Base-by-base conservation (phyloP, 2,113 vertebrate species). In the Pleuronectes platessa region DNA sequence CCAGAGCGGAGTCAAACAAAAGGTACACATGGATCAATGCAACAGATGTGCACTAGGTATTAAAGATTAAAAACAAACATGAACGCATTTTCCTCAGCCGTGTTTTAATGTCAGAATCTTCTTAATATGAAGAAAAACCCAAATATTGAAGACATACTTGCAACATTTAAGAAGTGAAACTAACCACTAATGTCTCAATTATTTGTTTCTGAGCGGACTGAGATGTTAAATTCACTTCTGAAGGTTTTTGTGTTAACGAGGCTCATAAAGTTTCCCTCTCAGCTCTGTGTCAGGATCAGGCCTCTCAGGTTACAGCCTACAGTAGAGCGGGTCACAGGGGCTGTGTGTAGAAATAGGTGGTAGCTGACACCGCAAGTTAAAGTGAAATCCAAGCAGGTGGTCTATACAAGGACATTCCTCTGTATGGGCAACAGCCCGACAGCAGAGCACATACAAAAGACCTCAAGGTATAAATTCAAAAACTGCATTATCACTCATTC, bases 221-320 rank as follows among this genome's bases (percentile, higher is more conserved):
- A 66, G 3, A 18, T 66, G 56, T 68, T 71, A 27, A 69, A 59
- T 63, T 70, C 14, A 42, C 71, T 75, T 74, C 72, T 68, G 23
- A 74, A 68, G 60, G 18, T 58, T 20, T 6, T 24, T 21, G 84
- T 65, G 78, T 83, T 88, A 90, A 90, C 83, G 86, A 91, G 83
- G 68, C 72, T 86, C 67, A 45, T 74, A 69, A 84, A 88, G 65
- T 67, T 42, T 71, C 55, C 23, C 78, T 70, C 71, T 54, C 68
- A 14, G 79, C 61, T 59, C 71, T 11, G 63, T 23, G 69, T 53
- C 31, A 68, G 72, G 71, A 76, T 63, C 59, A 60, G 68, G 17
- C 14, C 76, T 88, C 80, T 94, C 92, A 15, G 65, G 59, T 93
- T 93, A 83, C 93, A 80, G 70, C 4, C 27, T 20, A 64, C 76